Evolutionary conservation across 2,797 vertebrate genomes (phyloP), one percentile per base, ranked within the genome.

Genomic region (Anguilla anguilla): DNA sequence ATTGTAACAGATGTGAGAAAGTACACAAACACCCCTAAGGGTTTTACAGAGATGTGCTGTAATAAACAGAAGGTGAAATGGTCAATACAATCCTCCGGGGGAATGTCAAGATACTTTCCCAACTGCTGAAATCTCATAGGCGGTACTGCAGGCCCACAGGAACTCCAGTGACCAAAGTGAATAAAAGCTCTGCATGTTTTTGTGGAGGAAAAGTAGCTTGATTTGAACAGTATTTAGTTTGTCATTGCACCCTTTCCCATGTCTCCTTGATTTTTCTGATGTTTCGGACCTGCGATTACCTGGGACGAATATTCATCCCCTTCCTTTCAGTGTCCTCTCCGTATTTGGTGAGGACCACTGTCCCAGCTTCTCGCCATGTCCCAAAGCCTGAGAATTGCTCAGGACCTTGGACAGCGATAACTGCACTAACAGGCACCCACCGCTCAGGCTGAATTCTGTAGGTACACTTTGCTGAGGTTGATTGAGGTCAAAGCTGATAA

Each of bases 31-130:
- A 22, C 43, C 19, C 17, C 46, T 19, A 15, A 82, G 79, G 79
- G 28, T 6, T 82, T 82, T 82, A 25, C 79, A 49, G 79, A 9
- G 43, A 79, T 79, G 74, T 79, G 35, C 39, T 46, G 74, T 9
- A 79, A 46, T 82, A 82, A 82, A 82, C 46, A n/a, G 10, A 10
- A 82, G 79, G 43, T 82, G 25, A n/a, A 82, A 82, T 82, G 46
- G 79, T 25, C 79, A 82, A 22, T n/a, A 43, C 2, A 15, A 22
- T 43, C 31, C 74, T 46, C 74, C 74, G 17, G 74, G 17, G 17
- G 15, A 79, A 79, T 46, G 74, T 79, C 31, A 79, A 22, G 39
- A 79, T 6, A 9, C 74, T 43, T 43, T n/a, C 2, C 79, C 13
- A 51, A 51, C 39, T 79, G 28, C 31, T 22, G 9, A 39, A 51